Evolutionary conservation across 2,888 invertebrate genomes (phyloP), one percentile per base, ranked within the genome.

Genomic region (Ligdia adustata): DNA sequence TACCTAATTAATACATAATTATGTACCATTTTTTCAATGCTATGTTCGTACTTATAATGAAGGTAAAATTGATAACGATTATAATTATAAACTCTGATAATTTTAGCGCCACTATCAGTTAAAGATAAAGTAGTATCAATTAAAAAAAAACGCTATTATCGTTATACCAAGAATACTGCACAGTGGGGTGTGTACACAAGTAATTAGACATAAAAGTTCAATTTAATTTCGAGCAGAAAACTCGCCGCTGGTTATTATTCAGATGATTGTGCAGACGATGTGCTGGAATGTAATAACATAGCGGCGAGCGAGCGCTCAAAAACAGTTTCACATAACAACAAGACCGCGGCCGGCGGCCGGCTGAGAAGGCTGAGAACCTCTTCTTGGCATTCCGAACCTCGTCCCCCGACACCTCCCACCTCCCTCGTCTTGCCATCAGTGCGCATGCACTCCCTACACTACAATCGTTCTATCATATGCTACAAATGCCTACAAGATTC

Each of bases 311-410:
- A 72, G 76, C 63, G 72, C 66, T 77, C 72, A 71, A 69, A 78
- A 81, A 82, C 82, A 78, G 83, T 83, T 83, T 80, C 82, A 81
- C 81, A 85, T 85, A 83, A 83, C 79, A 81, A 84, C 84, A 82
- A 85, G 86, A 80, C 79, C 75, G 79, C 81, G 76, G 80, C 72
- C 71, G 72, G 60, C 60, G 72, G 60, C 62, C 68, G 74, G 75
- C 74, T 70, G 79, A 75, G 84, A 82, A 82, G 74, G 75, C 74
- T 70, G 79, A 75, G 84, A 82, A 82, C 86, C 84, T 88, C 88
- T 85, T 84, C 87, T 76, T 47, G 46, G 82, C 87, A 88, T 87
- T 88, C 87, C 88, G 72, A 76, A 75, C 81, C 79, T 76, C 71
- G 72, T 70, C 72, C 67, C 69, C 71, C 71, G 71, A 70, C 62